phyloP scores from a whole-genome alignment of 2,888 invertebrate species.

The Diarsia dahlii region DNA sequence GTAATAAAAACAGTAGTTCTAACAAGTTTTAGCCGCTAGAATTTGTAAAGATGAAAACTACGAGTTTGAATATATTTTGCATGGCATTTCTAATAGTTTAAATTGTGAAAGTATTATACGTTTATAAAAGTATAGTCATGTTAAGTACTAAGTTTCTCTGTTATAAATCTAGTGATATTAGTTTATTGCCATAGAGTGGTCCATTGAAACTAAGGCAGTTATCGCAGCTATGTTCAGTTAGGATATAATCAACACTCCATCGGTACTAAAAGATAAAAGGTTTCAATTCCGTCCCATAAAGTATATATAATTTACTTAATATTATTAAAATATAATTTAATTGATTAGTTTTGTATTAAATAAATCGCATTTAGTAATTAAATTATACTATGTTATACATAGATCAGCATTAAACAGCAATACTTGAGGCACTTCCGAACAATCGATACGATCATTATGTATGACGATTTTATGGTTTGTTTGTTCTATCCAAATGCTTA shows the following conservation, averaged over 20 bases:
- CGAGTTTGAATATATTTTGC: constrained; percentile 16
- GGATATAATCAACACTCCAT: constrained; percentile 40
- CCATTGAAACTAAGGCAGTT: constrained; percentile 73
- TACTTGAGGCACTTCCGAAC: constrained; percentile 73
- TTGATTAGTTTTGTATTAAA: constrained; percentile 67
- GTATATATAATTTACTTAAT: constrained; percentile 68
- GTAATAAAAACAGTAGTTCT: constrained; percentile 4
- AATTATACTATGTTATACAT: constrained; percentile 73
- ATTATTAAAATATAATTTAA: constrained; percentile 67
- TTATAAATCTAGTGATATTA: constrained; percentile 68
- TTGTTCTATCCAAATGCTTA: constrained; percentile 64
- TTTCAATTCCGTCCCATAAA: constrained; percentile 45
- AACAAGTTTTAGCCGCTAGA: constrained; percentile 8
- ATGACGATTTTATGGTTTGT: constrained; percentile 48
- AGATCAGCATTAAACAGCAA: constrained; percentile 65
- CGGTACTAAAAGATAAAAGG: constrained; percentile 52
- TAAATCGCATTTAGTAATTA: constrained; percentile 68
- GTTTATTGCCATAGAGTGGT: constrained; percentile 73
- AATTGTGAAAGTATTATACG: constrained; percentile 45
- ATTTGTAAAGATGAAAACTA: constrained; percentile 34
- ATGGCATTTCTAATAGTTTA: constrained; percentile 43
- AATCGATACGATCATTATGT: constrained; percentile 56
- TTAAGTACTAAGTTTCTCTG: constrained; percentile 57
- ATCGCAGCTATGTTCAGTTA: constrained; percentile 69
- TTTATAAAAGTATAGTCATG: constrained; percentile 56